phyloP scores from a whole-genome alignment of 2,888 invertebrate genomes.

The Megalurothrips usitatus region DNA sequence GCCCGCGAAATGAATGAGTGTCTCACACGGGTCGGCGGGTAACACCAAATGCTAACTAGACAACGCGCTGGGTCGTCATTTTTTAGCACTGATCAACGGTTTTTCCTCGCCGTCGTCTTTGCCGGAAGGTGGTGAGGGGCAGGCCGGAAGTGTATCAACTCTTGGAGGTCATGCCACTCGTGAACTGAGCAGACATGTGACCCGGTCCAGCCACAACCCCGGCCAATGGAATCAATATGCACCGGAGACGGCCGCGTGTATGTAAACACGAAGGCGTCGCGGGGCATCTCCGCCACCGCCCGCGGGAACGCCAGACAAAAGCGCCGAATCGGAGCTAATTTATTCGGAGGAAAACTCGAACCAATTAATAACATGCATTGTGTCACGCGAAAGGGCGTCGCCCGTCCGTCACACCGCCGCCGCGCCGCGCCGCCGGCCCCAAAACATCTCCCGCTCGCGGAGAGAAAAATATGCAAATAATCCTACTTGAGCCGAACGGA shows the following conservation, averaged over 20 bases:
- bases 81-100: too few relatives aligned
- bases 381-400: slow-evolving; percentile 8
- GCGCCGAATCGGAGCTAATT: not conserved
- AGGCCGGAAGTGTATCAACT: too few relatives aligned
- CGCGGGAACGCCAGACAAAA: not conserved
- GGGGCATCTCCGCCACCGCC: too few relatives aligned
- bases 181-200: too few relatives aligned
- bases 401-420: not conserved
- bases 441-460: not conserved
- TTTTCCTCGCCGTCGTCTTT: too few relatives aligned
- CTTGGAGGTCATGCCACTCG: too few relatives aligned
- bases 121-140: too few relatives aligned
- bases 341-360: slow-evolving; percentile 19
- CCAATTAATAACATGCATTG: slow-evolving; percentile 18
- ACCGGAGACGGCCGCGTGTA: not conserved
- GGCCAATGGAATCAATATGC: not conserved
- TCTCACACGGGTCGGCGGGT: too few relatives aligned
- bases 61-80: too few relatives aligned
- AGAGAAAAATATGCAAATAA: slow-evolving; percentile 8
- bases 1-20: too few relatives aligned
- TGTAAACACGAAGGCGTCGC: not conserved
- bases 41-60: too few relatives aligned
- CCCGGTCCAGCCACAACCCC: too few relatives aligned
- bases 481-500: slow-evolving; percentile 17
- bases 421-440: not conserved